Percentiles rank a stretch among this genome's conserved stretches.
Evolutionary conservation across 2,888 invertebrate genomes (phyloP).

Genomic region (Hylaea fasciaria): DNA sequence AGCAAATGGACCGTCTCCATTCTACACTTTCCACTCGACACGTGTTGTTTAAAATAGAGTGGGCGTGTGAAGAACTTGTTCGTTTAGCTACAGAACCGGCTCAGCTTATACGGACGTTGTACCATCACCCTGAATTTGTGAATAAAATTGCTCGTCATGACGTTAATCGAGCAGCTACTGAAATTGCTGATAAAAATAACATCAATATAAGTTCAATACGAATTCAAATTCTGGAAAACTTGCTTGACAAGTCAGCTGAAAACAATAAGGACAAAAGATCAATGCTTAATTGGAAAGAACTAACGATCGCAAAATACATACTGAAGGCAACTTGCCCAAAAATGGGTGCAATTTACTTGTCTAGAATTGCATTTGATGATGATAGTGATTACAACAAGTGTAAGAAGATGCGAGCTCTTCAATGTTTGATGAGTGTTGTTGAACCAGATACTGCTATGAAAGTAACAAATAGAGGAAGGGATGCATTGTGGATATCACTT

Average conservation of each 20-base stretch:
- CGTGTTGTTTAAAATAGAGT: conserved; percentile 76
- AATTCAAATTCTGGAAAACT: conserved; percentile 78
- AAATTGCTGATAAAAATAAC: conserved; percentile 81
- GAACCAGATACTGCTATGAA: conserved; percentile 77
- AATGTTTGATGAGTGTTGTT: conserved; percentile 79
- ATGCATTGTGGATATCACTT: conserved; percentile 73
- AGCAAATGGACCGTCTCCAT: conserved; percentile 80
- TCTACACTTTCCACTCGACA: conserved; percentile 78
- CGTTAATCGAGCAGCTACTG: conserved; percentile 77
- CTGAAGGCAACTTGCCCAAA: conserved; percentile 80
- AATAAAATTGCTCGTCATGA: conserved; percentile 74
- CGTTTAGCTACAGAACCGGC: conserved; percentile 75
- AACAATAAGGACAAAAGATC: conserved; percentile 58
- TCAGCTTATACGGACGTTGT: conserved; percentile 76
- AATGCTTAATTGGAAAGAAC: conserved; percentile 65
- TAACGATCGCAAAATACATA: conserved; percentile 80
- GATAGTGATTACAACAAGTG: conserved; percentile 76
- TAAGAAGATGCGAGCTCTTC: conserved; percentile 78
- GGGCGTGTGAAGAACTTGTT: conserved; percentile 78
- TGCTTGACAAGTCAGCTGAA: conserved; percentile 65
- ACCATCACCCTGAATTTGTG: conserved; percentile 74
- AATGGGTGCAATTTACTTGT: conserved; percentile 81
- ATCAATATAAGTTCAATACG: conserved; percentile 78
- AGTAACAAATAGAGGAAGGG: conserved; percentile 73
- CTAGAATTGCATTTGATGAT: conserved; percentile 78